Evolutionary conservation across 92 coral and sea anemone species (phyloP).

Genomic region (Chrysogorgia sp.): DNA sequence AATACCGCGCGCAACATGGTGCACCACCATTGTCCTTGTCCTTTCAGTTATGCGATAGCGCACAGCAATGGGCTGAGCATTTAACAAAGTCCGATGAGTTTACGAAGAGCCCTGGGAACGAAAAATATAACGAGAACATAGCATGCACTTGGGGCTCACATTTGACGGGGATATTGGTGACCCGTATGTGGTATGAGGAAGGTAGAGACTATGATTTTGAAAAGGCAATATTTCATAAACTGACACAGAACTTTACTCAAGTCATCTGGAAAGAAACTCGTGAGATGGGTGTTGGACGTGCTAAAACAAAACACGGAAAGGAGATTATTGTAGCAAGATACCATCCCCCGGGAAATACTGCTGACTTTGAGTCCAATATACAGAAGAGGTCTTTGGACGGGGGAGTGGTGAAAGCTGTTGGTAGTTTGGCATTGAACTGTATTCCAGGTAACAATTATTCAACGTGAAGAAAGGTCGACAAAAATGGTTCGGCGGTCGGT

Average conservation of each 20-base stretch:
- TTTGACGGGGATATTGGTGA: constrained; percentile 82
- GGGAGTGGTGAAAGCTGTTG: constrained; percentile 13
- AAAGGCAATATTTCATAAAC: constrained; percentile 65
- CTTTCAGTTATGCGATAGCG: constrained; percentile 83
- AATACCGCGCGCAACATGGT: constrained; percentile 85
- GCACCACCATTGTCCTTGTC: constrained; percentile 93
- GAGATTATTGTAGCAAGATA: constrained; percentile 93
- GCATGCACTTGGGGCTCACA: constrained; percentile 95
- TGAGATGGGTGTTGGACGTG: constrained; percentile 89
- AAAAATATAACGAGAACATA: constrained; percentile 68
- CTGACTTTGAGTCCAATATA: constrained; percentile 70
- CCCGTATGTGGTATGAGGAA: constrained; percentile 97
- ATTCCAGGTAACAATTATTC: constrained; percentile 63
- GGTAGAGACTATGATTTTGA: constrained; percentile 71
- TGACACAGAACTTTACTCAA: constrained; percentile 93
- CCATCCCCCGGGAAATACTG: constrained; percentile 76
- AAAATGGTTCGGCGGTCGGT: neutral
- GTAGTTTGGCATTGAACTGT: constrained; percentile 15
- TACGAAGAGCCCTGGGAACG: constrained; percentile 67
- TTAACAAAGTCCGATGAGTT: constrained; percentile 75
- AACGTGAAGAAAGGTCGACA: neutral
- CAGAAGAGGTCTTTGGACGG: constrained; percentile 38
- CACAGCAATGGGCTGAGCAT: constrained; percentile 96
- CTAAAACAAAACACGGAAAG: constrained; percentile 78
- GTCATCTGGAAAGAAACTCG: constrained; percentile 91